A percentile compares a stretch with the other conserved stretches of the same genome.
Conservation (phyloP, 2,113 vertebrate species). For the Nipponia nippon region DNA sequence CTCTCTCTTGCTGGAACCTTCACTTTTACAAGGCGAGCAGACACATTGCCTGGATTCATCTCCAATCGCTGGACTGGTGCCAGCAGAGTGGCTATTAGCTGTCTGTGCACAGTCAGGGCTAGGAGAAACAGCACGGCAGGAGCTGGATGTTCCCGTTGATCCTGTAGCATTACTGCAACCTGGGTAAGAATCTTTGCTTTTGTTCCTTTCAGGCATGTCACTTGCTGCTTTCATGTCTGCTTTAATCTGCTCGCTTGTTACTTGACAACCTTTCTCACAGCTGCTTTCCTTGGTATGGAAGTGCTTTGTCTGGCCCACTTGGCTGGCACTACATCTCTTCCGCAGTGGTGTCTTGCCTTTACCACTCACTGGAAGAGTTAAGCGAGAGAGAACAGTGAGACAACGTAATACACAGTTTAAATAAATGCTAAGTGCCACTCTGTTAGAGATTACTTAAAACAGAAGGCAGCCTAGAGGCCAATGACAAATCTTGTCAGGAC, state of each 20-base stretch:
- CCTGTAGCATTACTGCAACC: constrained; percentile 58
- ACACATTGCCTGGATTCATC: constrained; percentile 68
- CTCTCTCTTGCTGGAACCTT: constrained; percentile 61
- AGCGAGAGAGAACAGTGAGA: constrained; percentile 9
- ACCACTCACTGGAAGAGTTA: constrained; percentile 75
- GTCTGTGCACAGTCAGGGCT: constrained; percentile 65
- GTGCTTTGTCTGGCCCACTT: constrained; percentile 67
- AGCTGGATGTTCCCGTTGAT: constrained; percentile 53
- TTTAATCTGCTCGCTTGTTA: constrained; percentile 98
- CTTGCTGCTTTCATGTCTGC: constrained; percentile 96
- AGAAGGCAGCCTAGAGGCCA: not conserved
- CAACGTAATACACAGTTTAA: not conserved
- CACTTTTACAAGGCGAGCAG: constrained; percentile 67
- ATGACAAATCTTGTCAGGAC: not conserved
- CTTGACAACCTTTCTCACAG: constrained; percentile 98
- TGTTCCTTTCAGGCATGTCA: constrained; percentile 82
- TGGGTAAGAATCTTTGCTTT: constrained; percentile 75
- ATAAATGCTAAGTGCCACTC: not conserved
- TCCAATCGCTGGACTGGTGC: constrained; percentile 32
- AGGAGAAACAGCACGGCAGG: constrained; percentile 64
- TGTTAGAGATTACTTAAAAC: not conserved
- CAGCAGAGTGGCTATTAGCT: constrained; percentile 48
- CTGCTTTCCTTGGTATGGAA: constrained; percentile 78
- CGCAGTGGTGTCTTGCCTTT: constrained; percentile 98
- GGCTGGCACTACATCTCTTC: constrained; percentile 75